Percentiles rank a stretch among this genome's conserved stretches.
phyloP scores from a whole-genome alignment of 2,888 invertebrate genomes.

The Apamea sordens region DNA sequence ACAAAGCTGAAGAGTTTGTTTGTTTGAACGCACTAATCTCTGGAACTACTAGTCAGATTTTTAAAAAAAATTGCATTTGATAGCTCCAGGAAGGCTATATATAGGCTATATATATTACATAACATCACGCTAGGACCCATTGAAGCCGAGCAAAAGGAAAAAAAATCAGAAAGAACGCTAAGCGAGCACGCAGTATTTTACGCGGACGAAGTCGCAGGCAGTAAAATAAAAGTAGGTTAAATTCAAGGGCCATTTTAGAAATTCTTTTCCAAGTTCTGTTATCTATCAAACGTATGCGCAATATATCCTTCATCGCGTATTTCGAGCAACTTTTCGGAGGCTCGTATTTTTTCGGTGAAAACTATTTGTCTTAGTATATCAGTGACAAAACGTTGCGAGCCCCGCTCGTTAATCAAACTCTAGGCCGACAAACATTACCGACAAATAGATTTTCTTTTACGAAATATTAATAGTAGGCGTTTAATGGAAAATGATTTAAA shows the following conservation, averaged over 20 bases:
- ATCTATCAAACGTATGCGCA: slow-evolving; percentile 30
- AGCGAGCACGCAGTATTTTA: neutral
- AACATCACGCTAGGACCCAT: no score
- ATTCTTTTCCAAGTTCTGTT: slow-evolving; percentile 10
- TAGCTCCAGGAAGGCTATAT: no score
- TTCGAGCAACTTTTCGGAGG: slow-evolving; percentile 38
- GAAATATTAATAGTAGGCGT: slow-evolving; percentile 39
- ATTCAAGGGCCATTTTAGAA: slow-evolving; percentile 13
- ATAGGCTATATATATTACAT: no score
- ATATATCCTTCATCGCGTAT: slow-evolving; percentile 39
- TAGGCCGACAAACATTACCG: slow-evolving; percentile 65
- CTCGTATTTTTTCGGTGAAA: slow-evolving; percentile 65
- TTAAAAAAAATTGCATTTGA: no score
- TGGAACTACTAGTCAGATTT: neutral
- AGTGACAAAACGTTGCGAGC: slow-evolving; percentile 70
- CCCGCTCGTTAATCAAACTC: slow-evolving; percentile 76
- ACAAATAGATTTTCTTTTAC: slow-evolving; percentile 62
- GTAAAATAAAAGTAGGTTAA: neutral
- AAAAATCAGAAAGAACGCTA: neutral
- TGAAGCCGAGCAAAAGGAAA: neutral
- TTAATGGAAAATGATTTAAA: slow-evolving; percentile 44
- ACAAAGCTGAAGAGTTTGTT: neutral
- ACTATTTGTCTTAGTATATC: slow-evolving; percentile 79
- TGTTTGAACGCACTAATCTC: neutral
- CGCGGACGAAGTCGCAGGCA: neutral